phyloP scores from a whole-genome alignment of 2,797 vertebrate genomes.

The Nyctibius grandis region DNA sequence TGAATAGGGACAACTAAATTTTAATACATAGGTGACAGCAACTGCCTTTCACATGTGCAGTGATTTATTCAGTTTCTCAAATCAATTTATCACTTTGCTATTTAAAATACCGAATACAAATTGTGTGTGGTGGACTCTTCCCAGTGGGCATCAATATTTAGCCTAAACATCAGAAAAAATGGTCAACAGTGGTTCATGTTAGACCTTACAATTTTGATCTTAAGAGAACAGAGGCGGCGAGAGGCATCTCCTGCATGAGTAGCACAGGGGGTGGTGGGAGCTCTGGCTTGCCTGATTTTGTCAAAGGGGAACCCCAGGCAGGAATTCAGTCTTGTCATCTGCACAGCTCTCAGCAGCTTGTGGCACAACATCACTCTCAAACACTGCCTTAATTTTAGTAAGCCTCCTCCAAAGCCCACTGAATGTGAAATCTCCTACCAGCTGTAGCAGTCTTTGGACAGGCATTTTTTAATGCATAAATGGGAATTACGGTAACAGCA shows the following conservation, averaged over 20 bases:
- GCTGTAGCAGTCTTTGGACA: background rate
- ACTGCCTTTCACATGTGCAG: fast-evolving
- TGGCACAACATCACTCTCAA: background rate
- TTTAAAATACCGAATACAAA: background rate
- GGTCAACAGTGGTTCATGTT: background rate
- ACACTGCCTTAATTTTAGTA: background rate
- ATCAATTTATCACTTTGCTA: background rate
- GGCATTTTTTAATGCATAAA: background rate
- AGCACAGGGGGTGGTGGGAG: background rate
- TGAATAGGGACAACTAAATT: background rate
- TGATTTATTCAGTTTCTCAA: background rate
- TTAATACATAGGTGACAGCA: background rate
- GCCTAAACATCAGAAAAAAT: background rate
- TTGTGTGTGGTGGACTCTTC: background rate
- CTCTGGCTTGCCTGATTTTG: background rate
- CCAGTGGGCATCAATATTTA: background rate
- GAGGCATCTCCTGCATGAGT: background rate
- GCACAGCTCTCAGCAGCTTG: background rate
- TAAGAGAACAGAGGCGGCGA: fast-evolving
- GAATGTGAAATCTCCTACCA: background rate
- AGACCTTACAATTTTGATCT: background rate
- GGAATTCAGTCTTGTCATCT: background rate
- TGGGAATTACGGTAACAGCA: fast-evolving
- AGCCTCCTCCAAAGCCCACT: background rate
- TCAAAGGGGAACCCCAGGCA: background rate